A percentile compares a stretch with the other conserved stretches of the same genome.
Conservation (phyloP, 1,140 invertebrate genomes). For the Hormaphis cornu region DNA sequence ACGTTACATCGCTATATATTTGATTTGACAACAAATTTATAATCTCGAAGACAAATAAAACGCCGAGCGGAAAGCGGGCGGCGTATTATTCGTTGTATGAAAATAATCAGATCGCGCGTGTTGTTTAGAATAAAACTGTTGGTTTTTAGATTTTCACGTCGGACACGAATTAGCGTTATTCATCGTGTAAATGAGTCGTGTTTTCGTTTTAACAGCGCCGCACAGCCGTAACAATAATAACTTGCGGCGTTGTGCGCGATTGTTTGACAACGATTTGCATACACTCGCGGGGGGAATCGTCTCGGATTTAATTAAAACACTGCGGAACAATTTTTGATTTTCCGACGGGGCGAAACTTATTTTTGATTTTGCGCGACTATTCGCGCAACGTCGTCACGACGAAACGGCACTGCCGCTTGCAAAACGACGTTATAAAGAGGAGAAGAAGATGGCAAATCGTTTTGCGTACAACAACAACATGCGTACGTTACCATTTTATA, state of each 20-base stretch:
- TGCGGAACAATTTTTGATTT: too few species aligned
- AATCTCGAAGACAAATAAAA: slow-evolving; percentile 6
- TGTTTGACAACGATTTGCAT: not conserved
- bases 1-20: too few species aligned
- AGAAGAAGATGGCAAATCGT: not conserved
- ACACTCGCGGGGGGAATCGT: not conserved
- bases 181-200: slow-evolving; percentile 8
- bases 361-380: too few species aligned
- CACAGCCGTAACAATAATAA: too few species aligned
- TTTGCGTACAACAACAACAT: not conserved
- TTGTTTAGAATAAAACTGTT: too few species aligned
- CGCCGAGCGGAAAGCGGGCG: not conserved
- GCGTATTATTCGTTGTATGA: not conserved
- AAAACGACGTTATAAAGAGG: too few species aligned
- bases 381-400: too few species aligned
- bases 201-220: not conserved
- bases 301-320: too few species aligned
- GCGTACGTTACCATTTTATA: not conserved
- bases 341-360: too few species aligned
- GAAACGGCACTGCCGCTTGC: too few species aligned
- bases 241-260: not conserved
- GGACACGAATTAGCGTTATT: not conserved
- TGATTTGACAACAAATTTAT: not conserved
- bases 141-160: not conserved
- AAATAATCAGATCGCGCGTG: not conserved